phyloP scores from a whole-genome alignment of 2,888 invertebrate species.

The Shargacucullia verbasci region DNA sequence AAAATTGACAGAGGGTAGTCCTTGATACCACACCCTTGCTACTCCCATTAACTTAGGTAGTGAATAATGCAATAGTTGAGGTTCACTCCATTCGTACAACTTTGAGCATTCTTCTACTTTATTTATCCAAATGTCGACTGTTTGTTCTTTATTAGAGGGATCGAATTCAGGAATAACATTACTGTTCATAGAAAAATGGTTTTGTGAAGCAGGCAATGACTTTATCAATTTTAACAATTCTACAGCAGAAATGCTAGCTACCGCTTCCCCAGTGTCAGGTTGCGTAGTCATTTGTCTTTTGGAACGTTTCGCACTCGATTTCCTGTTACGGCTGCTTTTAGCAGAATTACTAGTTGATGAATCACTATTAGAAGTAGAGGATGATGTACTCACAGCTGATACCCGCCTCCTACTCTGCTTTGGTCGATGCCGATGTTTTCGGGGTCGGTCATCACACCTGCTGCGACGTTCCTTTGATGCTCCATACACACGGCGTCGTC shows the following conservation, averaged over 20 bases:
- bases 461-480: not conserved
- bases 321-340: not conserved
- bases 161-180: slow-evolving; percentile 1
- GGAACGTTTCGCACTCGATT: not conserved
- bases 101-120: not conserved
- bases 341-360: too few species aligned
- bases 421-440: not conserved
- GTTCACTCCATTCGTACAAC: not conserved
- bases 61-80: not conserved
- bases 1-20: slow-evolving; percentile 2
- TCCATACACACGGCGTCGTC: not conserved
- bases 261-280: not conserved
- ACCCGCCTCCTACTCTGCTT: not conserved
- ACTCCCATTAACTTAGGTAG: not conserved
- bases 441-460: not conserved
- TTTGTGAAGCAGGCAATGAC: slow-evolving; percentile 4
- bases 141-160: slow-evolving; percentile 1
- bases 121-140: slow-evolving; percentile 1
- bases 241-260: not conserved
- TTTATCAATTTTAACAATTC: slow-evolving; percentile 1
- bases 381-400: slow-evolving; percentile 1
- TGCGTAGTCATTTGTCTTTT: not conserved
- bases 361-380: not conserved
- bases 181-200: slow-evolving; percentile 2
- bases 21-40: not conserved